Percentiles rank a stretch among this genome's conserved stretches.
These are phyloP conservation scores for Mesoclemmys tuberculata DNA, from an alignment of 2,113 vertebrate genomes.

Conservation along the genomic window DNA sequence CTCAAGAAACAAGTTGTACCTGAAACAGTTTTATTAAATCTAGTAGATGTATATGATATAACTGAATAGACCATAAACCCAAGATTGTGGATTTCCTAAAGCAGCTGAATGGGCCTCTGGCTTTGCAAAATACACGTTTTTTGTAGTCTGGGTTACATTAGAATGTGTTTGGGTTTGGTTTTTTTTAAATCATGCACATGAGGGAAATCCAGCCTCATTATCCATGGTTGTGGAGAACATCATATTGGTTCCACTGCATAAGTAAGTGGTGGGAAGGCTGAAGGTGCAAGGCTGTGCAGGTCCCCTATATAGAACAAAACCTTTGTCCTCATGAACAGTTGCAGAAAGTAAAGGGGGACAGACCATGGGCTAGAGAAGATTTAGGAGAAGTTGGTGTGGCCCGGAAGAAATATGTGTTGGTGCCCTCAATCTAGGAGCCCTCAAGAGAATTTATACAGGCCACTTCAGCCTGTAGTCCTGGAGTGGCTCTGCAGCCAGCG, in stretches of 20 bases:
- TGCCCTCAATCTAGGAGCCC: neutral
- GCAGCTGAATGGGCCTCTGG: slow-evolving; percentile 6
- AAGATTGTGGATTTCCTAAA: slow-evolving; percentile 16
- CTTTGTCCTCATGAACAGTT: neutral
- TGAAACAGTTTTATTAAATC: neutral
- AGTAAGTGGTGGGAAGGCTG: neutral
- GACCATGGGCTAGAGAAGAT: neutral
- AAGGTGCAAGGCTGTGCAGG: neutral
- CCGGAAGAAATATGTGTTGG: neutral
- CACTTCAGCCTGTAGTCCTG: neutral
- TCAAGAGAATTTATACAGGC: neutral
- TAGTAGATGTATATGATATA: neutral
- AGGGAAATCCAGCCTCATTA: neutral
- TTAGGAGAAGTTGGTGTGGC: neutral
- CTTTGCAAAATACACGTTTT: neutral
- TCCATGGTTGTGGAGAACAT: neutral
- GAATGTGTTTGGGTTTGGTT: neutral
- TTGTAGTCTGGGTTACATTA: neutral
- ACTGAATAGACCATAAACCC: neutral
- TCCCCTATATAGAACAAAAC: neutral
- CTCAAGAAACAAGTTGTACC: neutral
- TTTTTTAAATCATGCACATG: neutral
- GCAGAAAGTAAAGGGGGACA: neutral
- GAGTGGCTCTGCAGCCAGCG: neutral
- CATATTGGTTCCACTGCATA: neutral